Evolutionary conservation across 2,797 vertebrate species (phyloP).

Genomic region (Gila robusta): DNA sequence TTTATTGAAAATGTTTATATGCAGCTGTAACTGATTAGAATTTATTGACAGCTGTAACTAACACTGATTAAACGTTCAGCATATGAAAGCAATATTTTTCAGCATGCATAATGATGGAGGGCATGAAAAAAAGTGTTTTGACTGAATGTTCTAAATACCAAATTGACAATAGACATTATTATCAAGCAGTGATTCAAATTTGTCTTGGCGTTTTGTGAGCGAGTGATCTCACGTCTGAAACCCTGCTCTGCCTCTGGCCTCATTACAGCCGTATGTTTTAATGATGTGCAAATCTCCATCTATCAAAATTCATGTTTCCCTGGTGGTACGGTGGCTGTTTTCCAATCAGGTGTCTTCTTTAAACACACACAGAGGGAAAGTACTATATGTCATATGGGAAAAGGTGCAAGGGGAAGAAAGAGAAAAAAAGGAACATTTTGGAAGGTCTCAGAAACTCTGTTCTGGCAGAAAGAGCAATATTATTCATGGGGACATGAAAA

Average conservation of each 20-base stretch:
- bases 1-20: slow-evolving; percentile 21
- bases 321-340: slow-evolving; percentile 30
- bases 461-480: slow-evolving; percentile 25
- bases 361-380: slow-evolving; percentile 24
- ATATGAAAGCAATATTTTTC: slow-evolving; percentile 18
- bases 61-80: slow-evolving; percentile 13
- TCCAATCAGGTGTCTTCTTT: slow-evolving; percentile 53
- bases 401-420: background rate
- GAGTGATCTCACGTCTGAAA: slow-evolving; percentile 16
- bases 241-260: slow-evolving; percentile 20
- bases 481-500: slow-evolving; percentile 45
- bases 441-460: slow-evolving; percentile 28
- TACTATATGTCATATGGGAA: background rate
- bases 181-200: slow-evolving; percentile 23
- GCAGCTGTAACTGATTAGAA: slow-evolving; percentile 1
- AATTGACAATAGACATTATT: slow-evolving; percentile 16
- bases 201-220: background rate
- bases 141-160: slow-evolving; percentile 22
- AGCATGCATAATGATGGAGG: background rate
- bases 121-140: background rate
- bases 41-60: slow-evolving; percentile 13
- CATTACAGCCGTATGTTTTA: slow-evolving; percentile 31
- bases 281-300: slow-evolving; percentile 39
- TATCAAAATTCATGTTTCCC: slow-evolving; percentile 41
- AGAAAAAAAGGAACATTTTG: background rate